Evolutionary conservation across 2,888 invertebrate species (phyloP).

Genomic region (Resseliella maxima): DNA sequence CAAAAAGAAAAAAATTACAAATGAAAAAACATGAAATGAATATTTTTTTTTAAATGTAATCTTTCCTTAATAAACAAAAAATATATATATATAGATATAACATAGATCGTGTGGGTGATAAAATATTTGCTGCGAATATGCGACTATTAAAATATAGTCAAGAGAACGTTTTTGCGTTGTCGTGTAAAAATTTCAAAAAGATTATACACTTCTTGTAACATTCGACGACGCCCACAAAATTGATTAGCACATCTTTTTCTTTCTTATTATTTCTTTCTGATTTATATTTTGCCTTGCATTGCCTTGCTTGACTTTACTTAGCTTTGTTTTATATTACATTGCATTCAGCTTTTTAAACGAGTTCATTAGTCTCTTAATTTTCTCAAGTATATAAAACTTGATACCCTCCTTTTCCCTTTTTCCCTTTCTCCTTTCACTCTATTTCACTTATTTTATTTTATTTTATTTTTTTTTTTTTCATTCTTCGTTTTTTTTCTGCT

Average conservation of each 20-base stretch:
- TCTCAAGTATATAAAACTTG: not conserved
- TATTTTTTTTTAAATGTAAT: too few species aligned
- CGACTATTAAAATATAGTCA: constrained; percentile 33
- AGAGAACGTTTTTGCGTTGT: constrained; percentile 2
- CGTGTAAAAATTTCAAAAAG: constrained; percentile 16
- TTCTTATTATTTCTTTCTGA: not conserved
- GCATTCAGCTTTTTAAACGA: not conserved
- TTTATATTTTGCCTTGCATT: not conserved
- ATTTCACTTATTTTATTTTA: too few species aligned
- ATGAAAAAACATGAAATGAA: not conserved
- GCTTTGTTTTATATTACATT: not conserved
- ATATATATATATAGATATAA: not conserved
- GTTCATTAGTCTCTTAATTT: not conserved
- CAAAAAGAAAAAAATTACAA: not conserved
- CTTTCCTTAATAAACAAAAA: not conserved
- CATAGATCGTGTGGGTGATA: too few species aligned
- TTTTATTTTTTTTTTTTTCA: not conserved
- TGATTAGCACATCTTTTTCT: constrained; percentile 24
- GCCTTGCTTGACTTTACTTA: too few species aligned
- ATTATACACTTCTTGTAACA: not conserved
- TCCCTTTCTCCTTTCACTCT: too few species aligned
- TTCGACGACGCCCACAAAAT: constrained; percentile 43
- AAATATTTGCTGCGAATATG: not conserved
- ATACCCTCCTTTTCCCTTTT: not conserved
- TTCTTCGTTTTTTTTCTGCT: not conserved